phyloP scores from a whole-genome alignment of 2,888 invertebrate species.

The Caenorhabditis wallacei region DNA sequence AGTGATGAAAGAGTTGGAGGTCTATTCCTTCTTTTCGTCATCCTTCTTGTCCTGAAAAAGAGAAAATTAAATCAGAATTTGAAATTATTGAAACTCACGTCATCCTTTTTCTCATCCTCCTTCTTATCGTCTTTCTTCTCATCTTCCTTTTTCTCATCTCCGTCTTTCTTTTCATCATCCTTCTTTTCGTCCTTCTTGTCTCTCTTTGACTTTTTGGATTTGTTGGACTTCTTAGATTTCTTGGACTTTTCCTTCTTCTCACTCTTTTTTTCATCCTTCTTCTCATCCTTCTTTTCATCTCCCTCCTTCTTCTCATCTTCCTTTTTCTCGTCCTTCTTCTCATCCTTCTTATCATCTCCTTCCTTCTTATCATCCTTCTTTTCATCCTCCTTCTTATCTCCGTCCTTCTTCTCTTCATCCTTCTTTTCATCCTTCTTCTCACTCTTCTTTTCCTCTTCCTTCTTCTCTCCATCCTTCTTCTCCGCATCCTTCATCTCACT shows the following conservation, averaged over 20 bases:
- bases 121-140: slow-evolving; percentile 33
- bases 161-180: slow-evolving; percentile 20
- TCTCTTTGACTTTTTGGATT: slow-evolving; percentile 17
- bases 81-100: background rate
- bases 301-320: slow-evolving; percentile 25
- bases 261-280: slow-evolving; percentile 32
- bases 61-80: background rate
- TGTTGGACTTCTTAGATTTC: slow-evolving; percentile 35
- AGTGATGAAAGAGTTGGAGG: background rate
- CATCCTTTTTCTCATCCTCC: slow-evolving; percentile 37
- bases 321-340: slow-evolving; percentile 21
- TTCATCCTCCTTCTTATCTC: slow-evolving; percentile 18
- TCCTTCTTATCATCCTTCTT: slow-evolving; percentile 29
- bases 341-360: background rate
- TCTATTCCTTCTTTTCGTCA: slow-evolving; percentile 8
- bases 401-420: slow-evolving; percentile 18
- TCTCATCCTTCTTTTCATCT: slow-evolving; percentile 16
- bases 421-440: slow-evolving; percentile 37
- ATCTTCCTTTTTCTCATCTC: slow-evolving; percentile 30
- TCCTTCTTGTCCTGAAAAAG: slow-evolving; percentile 17
- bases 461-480: slow-evolving; percentile 28
- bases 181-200: slow-evolving; percentile 35
- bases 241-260: slow-evolving; percentile 16
- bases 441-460: slow-evolving; percentile 32
- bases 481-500: slow-evolving; percentile 27